Percentiles rank a stretch among this genome's conserved stretches.
phyloP scores from a whole-genome alignment of 2,888 invertebrate genomes.

The Aelia acuminata region DNA sequence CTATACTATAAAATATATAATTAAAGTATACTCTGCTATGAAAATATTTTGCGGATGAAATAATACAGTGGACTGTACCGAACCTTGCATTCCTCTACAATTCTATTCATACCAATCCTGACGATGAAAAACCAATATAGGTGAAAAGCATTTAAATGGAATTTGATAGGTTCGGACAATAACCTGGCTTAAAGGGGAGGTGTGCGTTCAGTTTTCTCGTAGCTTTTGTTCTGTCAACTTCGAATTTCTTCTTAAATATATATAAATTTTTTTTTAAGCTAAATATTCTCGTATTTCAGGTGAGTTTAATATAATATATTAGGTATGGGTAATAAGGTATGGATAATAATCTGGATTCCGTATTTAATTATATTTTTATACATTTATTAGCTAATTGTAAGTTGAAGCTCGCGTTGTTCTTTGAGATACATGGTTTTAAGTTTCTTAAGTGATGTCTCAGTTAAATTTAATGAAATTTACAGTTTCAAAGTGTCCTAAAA shows the following conservation, averaged over 20 bases:
- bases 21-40: too few relatives aligned
- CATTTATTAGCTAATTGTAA: too few relatives aligned
- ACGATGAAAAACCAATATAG: not conserved
- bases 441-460: too few relatives aligned
- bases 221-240: not conserved
- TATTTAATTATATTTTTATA: too few relatives aligned
- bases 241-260: not conserved
- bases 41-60: not conserved
- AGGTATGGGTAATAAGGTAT: too few relatives aligned
- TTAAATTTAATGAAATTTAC: too few relatives aligned
- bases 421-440: too few relatives aligned
- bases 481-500: too few relatives aligned
- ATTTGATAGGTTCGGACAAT: not conserved
- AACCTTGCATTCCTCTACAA: not conserved
- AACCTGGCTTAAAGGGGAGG: not conserved
- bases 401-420: too few relatives aligned
- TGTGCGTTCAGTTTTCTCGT: not conserved
- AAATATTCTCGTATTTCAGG: not conserved
- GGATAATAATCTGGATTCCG: too few relatives aligned
- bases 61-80: not conserved
- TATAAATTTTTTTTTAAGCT: not conserved
- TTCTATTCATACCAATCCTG: not conserved
- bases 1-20: too few relatives aligned
- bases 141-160: slow-evolving; percentile 14
- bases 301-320: not conserved